Percentiles rank a stretch among this genome's conserved stretches.
Evolutionary conservation across 2,797 vertebrate species (phyloP).

Genomic region (Danio choprae): DNA sequence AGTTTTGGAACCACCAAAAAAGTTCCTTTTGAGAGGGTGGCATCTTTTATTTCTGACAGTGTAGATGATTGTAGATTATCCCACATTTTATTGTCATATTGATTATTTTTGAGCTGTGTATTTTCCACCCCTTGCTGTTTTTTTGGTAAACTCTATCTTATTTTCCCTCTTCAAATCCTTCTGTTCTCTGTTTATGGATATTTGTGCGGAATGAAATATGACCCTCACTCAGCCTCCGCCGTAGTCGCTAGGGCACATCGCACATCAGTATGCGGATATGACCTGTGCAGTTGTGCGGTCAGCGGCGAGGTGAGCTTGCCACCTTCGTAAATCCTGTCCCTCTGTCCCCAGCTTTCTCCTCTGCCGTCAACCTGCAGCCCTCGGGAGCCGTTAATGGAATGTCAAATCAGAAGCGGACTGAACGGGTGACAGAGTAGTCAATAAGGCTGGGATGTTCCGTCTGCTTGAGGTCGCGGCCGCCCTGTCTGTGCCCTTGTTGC

Average conservation of each 20-base stretch:
- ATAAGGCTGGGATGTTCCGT: constrained; percentile 68
- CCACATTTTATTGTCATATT: background rate
- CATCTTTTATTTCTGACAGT: no score
- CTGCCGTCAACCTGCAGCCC: constrained; percentile 45
- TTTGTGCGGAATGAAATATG: constrained; percentile 26
- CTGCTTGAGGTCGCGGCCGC: constrained; percentile 65
- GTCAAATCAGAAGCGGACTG: constrained; percentile 72
- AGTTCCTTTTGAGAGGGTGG: no score
- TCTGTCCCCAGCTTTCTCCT: constrained; percentile 41
- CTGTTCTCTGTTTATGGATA: background rate
- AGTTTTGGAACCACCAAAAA: no score
- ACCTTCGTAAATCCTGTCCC: constrained; percentile 72
- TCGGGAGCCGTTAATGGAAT: constrained; percentile 67
- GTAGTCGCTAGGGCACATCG: constrained; percentile 1
- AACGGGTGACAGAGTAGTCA: constrained; percentile 72
- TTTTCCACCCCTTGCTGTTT: constrained; percentile 23
- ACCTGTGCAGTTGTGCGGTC: constrained; percentile 73
- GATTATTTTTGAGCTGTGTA: no score
- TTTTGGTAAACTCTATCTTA: constrained; percentile 24
- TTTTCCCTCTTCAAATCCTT: background rate
- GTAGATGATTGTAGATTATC: background rate
- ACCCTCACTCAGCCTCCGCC: constrained; percentile 5
- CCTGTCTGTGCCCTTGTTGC: constrained; percentile 65
- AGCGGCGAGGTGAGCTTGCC: constrained; percentile 68
- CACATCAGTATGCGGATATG: constrained; percentile 52